Base-by-base conservation (phyloP, 2,888 invertebrate genomes). In the Byasa hedistus region DNA sequence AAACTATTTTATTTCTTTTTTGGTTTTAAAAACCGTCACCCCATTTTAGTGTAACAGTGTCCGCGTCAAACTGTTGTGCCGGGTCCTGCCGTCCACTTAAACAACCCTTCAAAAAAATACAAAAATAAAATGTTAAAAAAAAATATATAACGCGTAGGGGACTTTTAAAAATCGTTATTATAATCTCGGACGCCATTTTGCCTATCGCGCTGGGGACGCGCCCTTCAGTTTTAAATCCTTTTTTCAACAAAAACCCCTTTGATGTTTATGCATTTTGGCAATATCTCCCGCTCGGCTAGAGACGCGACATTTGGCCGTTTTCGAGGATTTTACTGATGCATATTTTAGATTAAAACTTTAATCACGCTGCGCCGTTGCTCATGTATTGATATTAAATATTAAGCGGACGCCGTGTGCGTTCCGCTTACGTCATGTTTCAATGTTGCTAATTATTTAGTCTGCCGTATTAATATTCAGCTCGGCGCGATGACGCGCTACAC, bases 131-230 rank as follows among this genome's bases (percentile, higher is more conserved):
- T 51, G 21, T 57, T 63, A 63, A 73, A 74, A 69, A 68, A 69
- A 67, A 72, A 70, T 68, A 75, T 66, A 61, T 64, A 64, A 60
- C 58, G 73, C 71, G 75, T 78, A 86, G 89, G 90, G 87, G 87
- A 84, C 86, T 85, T 84, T 88, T 86, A 90, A 90, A 39, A 91
- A 91, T 90, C 90, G 90, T 91, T 91, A 91, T 90, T 90, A 91
- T 91, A 91, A 91, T 90, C 90, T 91, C 86, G 91, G 89, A 86
- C 87, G 90, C 89, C 88, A 89, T 90, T 87, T 87, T 87, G 83
- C 80, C 80, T 77, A 78, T 75, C 76, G 78, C 75, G 75, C 71
- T 82, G 82, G 89, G 89, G 89, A 89, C 86, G 88, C 89, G 89
- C 91, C 91, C 91, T 91, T 84, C 89, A 85, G 87, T 86, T 88